Base-by-base conservation (phyloP, 2,113 vertebrate genomes). In the Lamprologus sp. region DNA sequence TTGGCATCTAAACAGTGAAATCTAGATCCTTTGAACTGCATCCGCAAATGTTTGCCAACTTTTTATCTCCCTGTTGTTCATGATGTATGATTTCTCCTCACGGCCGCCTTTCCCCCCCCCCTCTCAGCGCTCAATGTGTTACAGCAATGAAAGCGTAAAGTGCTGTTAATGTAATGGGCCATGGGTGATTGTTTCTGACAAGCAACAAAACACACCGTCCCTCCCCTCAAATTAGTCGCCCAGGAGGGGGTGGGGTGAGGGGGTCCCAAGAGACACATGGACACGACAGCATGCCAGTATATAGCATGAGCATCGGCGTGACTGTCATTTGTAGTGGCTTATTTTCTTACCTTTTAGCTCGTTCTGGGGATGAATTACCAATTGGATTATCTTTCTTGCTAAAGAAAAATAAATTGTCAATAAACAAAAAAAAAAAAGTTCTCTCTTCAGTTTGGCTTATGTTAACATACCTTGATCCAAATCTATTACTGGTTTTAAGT, bases 91-190 rank as follows among this genome's bases (percentile, higher is more conserved):
- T 97, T 97, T 97, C 47, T 85, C 97, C 98, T 56, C 65, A 96
- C 96, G 96, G 89, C 95, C 96, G 95, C 97, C 97, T 97, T 96
- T 21, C 14, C 96, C 97, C 60, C 97, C 96, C 96, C 97, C 96
- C 96, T 97, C 97, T 97, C 97, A 97, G 96, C 95, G 96, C 96
- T 96, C 96, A 97, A 96, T 97, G 97, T 97, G 97, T 98, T 98
- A 98, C 97, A 98, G 98, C 98, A 98, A 97, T 98, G 98, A 99
- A 98, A 98, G 98, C 96, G 95, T 96, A 97, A 98, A 97, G 97
- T 98, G 98, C 98, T 98, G 98, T 97, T 98, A 99, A 98, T 98
- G 97, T 99, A 99, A 99, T 98, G 98, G 98, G 97, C 97, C 96
- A 96, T 96, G 96, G 96, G 96, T 97, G 97, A 99, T 99, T 99